Conservation (phyloP, 1,140 invertebrate genomes). For the Heliconius eleuchia region DNA sequence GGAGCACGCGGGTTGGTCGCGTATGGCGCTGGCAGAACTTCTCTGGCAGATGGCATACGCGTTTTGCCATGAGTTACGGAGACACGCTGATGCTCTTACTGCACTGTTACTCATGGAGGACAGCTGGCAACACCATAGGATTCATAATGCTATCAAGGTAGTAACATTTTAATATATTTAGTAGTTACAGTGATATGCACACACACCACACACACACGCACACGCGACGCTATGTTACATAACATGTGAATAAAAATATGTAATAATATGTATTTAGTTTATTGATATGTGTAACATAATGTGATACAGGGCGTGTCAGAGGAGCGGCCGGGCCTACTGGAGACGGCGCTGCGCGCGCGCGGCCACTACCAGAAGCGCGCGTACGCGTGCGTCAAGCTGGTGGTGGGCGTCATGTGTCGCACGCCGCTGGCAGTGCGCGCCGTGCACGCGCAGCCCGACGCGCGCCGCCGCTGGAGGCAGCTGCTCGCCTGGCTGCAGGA, state of each 20-base stretch:
- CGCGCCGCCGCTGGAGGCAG: conserved; percentile 92
- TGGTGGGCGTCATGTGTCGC: conserved; percentile 94
- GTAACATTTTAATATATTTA: not conserved
- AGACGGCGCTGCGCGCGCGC: conserved; percentile 95
- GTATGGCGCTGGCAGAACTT: conserved; percentile 92
- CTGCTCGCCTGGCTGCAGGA: conserved; percentile 97
- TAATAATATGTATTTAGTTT: no score
- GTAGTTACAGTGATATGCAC: not conserved
- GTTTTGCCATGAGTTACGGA: conserved; percentile 95
- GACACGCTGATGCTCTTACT: conserved; percentile 94
- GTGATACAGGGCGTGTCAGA: conserved; percentile 87
- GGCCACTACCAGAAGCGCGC: conserved; percentile 97
- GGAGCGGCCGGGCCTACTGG: conserved; percentile 95
- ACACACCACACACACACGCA: not conserved
- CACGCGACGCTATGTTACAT: no score
- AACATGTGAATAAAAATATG: no score
- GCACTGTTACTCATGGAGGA: conserved; percentile 95
- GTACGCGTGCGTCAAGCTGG: conserved; percentile 98
- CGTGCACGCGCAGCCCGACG: conserved; percentile 88
- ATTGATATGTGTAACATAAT: no score
- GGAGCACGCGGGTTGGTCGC: conserved; percentile 97
- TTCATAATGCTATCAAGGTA: conserved; percentile 94
- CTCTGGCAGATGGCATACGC: conserved; percentile 97
- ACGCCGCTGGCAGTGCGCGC: conserved; percentile 89
- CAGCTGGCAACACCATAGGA: conserved; percentile 96